Conservation (phyloP, 2,888 invertebrate genomes). For the Flexamia atlantica region DNA sequence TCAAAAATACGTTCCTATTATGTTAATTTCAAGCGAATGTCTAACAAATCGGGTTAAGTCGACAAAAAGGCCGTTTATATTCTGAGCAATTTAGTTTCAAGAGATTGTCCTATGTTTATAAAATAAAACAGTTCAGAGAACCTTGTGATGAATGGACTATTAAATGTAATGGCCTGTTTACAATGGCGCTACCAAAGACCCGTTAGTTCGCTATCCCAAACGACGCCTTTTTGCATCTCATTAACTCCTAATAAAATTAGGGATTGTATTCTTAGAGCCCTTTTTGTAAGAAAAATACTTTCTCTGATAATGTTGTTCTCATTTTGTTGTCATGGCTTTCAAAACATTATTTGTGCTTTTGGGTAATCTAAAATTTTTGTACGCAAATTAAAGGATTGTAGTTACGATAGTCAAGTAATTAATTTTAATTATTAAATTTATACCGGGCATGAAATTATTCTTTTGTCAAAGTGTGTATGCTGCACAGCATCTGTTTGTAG, state of each 20-base stretch:
- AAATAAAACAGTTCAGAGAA: constrained; percentile 23
- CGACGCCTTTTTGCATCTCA: constrained; percentile 40
- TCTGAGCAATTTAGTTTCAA: constrained; percentile 41
- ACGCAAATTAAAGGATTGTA: no score
- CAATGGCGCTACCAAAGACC: constrained; percentile 8
- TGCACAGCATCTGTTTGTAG: no score
- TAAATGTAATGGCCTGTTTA: constrained; percentile 50
- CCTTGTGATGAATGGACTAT: constrained; percentile 37
- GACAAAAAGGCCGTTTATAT: constrained; percentile 10
- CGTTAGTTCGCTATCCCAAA: not conserved
- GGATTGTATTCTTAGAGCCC: constrained; percentile 13
- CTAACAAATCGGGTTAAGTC: not conserved
- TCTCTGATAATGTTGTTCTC: not conserved
- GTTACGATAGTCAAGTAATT: no score
- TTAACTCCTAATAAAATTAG: constrained; percentile 32
- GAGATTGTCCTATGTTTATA: constrained; percentile 35
- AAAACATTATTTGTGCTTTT: no score
- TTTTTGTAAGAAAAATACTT: not conserved
- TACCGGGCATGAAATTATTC: no score
- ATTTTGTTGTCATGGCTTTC: no score
- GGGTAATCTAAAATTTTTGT: no score
- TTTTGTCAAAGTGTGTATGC: no score
- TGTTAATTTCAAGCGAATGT: no score
- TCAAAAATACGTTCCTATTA: no score
- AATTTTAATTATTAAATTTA: no score